Evolutionary conservation across 2,113 vertebrate genomes (phyloP), one percentile per base, ranked within the genome.

Genomic region (Jacana jacana): DNA sequence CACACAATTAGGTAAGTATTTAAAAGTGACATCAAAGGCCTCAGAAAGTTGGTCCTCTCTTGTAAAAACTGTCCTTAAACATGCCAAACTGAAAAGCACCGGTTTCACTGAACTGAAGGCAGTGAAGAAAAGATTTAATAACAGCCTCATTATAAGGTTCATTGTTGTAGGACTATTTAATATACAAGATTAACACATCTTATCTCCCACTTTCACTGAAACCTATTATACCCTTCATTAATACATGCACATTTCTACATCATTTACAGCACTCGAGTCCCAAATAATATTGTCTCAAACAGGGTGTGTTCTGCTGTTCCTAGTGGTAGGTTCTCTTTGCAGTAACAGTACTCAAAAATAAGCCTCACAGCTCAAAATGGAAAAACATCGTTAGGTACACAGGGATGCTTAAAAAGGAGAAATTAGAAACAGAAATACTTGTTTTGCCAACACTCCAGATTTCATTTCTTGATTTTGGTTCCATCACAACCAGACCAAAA

Each of bases 141-240:
- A 97, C 88, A 89, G 73, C 44, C 94, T 95, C 89, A 97, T 98
- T 95, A 92, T 95, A 96, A 97, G 51, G 91, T 94, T 97, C 86
- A 88, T 89, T 96, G 81, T 95, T 95, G 95, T 95, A 93, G 51
- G 78, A 93, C 86, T 96, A 97, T 93, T 97, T 97, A 94, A 97
- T 97, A 97, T 96, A 97, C 93, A 96, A 97, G 96, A 97, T 97
- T 97, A 97, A 96, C 92, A 96, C 89, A 96, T 96, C 94, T 97
- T 97, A 97, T 95, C 96, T 97, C 58, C 76, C 42, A 92, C 91
- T 95, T 97, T 90, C 86, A 93, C 86, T 96, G 91, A 97, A 97
- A 97, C 93, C 86, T 92, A 95, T 97, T 97, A 95, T 69, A 92
- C 40, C 88, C 83, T 48, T 97, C 93, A 97, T 96, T 97, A 97